Evolutionary conservation across 2,113 vertebrate genomes (phyloP).

Genomic region (Paradoxurus hermaphroditus): DNA sequence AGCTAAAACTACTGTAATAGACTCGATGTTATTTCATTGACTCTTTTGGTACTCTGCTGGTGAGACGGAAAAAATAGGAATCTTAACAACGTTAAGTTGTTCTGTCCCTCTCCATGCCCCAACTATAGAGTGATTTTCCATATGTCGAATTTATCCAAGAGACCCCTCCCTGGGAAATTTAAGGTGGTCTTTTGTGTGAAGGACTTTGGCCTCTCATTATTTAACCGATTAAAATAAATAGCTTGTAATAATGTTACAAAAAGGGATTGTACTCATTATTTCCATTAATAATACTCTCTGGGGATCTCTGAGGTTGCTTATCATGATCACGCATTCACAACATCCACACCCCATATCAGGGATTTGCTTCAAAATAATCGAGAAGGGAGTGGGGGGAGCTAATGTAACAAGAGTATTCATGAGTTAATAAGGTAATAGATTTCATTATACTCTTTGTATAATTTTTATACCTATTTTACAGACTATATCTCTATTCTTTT

Average conservation of each 20-base stretch:
- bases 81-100: neutral
- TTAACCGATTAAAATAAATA: conserved; percentile 27
- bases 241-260: neutral
- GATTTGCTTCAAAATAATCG: conserved; percentile 20
- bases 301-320: neutral
- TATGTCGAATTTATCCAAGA: neutral
- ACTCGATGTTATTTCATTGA: neutral
- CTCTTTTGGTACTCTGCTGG: neutral
- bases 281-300: neutral
- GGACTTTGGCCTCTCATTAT: neutral
- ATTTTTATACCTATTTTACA: neutral
- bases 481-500: neutral
- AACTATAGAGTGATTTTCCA: neutral
- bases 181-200: neutral
- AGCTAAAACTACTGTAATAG: neutral
- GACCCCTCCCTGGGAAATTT: neutral
- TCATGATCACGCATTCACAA: neutral
- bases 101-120: neutral
- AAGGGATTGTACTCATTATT: neutral
- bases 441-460: neutral
- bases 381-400: neutral
- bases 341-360: neutral
- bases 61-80: conserved; percentile 15
- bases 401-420: neutral
- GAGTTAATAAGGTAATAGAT: neutral